Base-by-base conservation (phyloP, 2,797 vertebrate genomes). In the Anguilla pacifica region DNA sequence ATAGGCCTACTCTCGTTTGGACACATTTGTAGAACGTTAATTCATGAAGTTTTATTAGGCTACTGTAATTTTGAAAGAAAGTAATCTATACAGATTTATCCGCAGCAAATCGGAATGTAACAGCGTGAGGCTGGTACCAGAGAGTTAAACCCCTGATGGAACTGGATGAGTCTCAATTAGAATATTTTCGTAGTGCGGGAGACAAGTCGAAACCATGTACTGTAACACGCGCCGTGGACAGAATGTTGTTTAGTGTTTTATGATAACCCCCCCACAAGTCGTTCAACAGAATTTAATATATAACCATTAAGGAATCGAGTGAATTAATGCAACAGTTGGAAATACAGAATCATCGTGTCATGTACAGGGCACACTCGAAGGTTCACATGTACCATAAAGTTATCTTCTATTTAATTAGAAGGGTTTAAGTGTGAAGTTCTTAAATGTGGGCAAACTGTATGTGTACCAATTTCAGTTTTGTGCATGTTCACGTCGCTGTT, bases 241-340 rank as follows among this genome's bases (percentile, higher is more conserved):
- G 15, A 51, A 25, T 49, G 22, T 22, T 81, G 39, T 81, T 49
- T 49, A 43, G 77, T 49, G 43, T 49, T 81, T 49, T 49, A 6
- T 25, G 77, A 39, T 81, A 49, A n/a, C 43, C 74, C 57, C 17
- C 57, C 13, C 57, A 2, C 57, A 59, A 51, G 79, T n/a, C 79
- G 43, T 51, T 46, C 46, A 6, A 49, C 79, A 51, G 10, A 51
- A 51, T 51, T 49, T 22, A 49, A 82, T 46, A 51, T 82, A 82
- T 77, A 43, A 43, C 74, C 35, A 35, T 77, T 77, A 43, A 77
- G 74, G 74, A 43, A 77, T 43, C 74, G 19, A 15, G 31, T 43
- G 74, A 22, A 77, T 77, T 43, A 43, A 77, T 77, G 7, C 17
- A 49, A 51, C 79, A 82, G 79, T 43, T 82, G 79, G 74, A 51